These are phyloP conservation scores for Agonopterix alstromeriana DNA, from an alignment of 2,888 invertebrate species.

Conservation along the genomic window DNA sequence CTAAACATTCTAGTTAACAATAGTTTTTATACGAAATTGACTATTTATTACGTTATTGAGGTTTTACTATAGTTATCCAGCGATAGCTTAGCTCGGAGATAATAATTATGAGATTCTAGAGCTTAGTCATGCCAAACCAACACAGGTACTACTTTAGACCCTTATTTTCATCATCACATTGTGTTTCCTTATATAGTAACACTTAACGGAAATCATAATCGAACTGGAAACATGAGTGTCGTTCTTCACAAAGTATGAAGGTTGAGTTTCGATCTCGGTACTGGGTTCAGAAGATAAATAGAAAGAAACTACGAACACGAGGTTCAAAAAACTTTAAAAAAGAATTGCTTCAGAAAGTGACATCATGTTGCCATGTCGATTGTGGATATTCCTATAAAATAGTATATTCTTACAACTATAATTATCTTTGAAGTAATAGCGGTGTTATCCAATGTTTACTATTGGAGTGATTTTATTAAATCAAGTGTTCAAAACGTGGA, in stretches of 20 bases:
- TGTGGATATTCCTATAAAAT: not conserved
- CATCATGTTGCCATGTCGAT: no score
- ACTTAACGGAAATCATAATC: constrained; percentile 1
- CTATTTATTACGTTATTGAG: not conserved
- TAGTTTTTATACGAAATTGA: constrained; percentile 1
- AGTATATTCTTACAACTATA: constrained; percentile 30
- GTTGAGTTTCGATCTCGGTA: constrained; percentile 6
- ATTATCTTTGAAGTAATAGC: constrained; percentile 21
- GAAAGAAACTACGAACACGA: no score
- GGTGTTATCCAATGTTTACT: not conserved
- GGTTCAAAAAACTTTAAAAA: no score
- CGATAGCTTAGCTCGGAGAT: not conserved
- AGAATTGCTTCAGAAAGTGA: no score
- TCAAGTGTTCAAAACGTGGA: constrained; percentile 10
- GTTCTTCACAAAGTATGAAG: constrained; percentile 3
- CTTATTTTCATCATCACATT: constrained; percentile 70
- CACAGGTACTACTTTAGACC: constrained; percentile 55
- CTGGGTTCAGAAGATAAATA: no score
- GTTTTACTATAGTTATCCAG: not conserved
- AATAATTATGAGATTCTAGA: constrained; percentile 2
- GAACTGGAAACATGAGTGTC: no score
- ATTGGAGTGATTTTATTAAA: constrained; percentile 9
- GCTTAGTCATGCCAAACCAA: constrained; percentile 54
- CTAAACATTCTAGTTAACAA: not conserved
- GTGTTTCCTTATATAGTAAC: constrained; percentile 55